These are phyloP conservation scores for Sesia apiformis DNA, from an alignment of 2,888 invertebrate species.

Conservation along the genomic window DNA sequence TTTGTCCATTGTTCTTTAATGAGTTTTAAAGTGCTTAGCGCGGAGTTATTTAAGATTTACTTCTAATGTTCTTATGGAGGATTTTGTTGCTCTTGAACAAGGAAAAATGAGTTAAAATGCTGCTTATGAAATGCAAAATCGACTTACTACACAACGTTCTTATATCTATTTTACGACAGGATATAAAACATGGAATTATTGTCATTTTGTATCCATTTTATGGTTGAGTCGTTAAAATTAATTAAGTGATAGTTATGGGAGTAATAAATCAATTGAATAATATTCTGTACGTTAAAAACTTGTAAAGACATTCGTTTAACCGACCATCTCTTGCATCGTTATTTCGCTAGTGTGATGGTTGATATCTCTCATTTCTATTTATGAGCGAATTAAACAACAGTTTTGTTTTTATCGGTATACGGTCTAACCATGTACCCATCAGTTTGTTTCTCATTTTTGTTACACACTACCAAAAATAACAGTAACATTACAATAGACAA, in stretches of 20 bases:
- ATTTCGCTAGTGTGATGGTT: no score
- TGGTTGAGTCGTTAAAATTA: constrained; percentile 36
- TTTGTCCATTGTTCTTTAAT: background rate
- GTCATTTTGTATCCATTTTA: constrained; percentile 8
- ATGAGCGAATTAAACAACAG: no score
- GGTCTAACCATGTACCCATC: no score
- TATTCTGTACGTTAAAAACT: no score
- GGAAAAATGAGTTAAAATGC: background rate
- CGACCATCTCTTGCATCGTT: no score
- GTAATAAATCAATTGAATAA: constrained; percentile 38
- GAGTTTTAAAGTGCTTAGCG: background rate
- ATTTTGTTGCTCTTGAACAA: background rate
- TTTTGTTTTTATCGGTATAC: no score
- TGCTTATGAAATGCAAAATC: background rate
- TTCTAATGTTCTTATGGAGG: background rate
- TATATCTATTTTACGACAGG: no score
- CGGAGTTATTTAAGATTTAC: background rate
- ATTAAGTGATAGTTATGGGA: constrained; percentile 35
- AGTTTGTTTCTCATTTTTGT: no score
- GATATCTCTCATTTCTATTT: no score
- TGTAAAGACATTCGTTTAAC: no score
- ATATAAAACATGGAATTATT: background rate
- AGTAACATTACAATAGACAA: no score
- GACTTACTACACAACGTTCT: background rate
- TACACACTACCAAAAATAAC: no score